Conservation (phyloP, 2,113 vertebrate species). For the Glaucidium brasilianum region DNA sequence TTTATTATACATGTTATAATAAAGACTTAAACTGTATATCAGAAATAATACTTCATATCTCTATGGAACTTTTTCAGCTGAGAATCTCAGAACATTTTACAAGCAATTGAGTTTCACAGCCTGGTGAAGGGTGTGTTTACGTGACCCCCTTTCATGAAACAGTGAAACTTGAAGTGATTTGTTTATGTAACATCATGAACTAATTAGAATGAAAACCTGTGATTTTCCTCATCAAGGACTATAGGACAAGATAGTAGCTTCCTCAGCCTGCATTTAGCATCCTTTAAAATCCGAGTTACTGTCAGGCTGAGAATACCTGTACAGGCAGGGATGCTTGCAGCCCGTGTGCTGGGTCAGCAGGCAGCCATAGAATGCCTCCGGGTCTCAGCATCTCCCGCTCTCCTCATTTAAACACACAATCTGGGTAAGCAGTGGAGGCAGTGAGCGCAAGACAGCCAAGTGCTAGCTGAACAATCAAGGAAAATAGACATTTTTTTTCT, state of each 20-base stretch:
- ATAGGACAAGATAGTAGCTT: background rate
- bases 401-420: background rate
- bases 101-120: background rate
- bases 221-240: background rate
- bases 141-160: background rate
- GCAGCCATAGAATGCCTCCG: background rate
- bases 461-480: background rate
- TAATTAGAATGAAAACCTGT: background rate
- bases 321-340: background rate
- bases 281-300: background rate
- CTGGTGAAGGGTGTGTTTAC: background rate
- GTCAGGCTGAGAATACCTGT: background rate
- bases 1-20: background rate
- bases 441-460: background rate
- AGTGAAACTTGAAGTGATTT: background rate
- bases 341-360: background rate
- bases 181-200: background rate
- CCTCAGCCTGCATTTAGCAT: background rate
- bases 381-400: fast-evolving
- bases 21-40: background rate
- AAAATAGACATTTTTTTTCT: background rate
- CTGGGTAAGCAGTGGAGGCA: background rate
- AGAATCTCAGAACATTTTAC: background rate
- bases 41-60: background rate
- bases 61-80: background rate